These are phyloP conservation scores for Ammodytes marinus DNA, from an alignment of 2,113 vertebrate genomes.

Conservation along the genomic window DNA sequence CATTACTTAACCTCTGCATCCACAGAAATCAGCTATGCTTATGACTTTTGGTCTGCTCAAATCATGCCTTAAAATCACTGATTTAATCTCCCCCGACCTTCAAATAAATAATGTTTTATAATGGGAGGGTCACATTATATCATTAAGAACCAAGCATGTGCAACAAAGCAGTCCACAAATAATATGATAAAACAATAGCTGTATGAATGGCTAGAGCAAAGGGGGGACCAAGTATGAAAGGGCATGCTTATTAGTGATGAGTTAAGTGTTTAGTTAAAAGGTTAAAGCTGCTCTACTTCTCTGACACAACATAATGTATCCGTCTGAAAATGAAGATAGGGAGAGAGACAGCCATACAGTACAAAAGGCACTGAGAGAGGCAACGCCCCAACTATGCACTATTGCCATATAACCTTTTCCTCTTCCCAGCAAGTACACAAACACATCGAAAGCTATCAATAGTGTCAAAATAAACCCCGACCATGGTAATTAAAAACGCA, in stretches of 20 bases:
- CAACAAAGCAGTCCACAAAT: background rate
- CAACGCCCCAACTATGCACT: constrained; percentile 28
- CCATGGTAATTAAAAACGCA: constrained; percentile 67
- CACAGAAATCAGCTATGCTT: constrained; percentile 13
- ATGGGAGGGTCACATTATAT: constrained; percentile 11
- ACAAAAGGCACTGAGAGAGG: constrained; percentile 21
- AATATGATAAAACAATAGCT: background rate
- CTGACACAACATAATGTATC: constrained; percentile 33
- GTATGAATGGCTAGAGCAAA: background rate
- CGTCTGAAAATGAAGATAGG: constrained; percentile 38
- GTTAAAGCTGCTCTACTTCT: constrained; percentile 60
- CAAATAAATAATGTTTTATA: background rate
- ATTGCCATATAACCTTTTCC: constrained; percentile 66
- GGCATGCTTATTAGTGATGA: constrained; percentile 37
- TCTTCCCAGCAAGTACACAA: constrained; percentile 35
- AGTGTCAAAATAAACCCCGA: constrained; percentile 57
- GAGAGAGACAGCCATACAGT: constrained; percentile 27
- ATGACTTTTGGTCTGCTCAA: background rate
- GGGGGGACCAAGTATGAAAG: constrained; percentile 13
- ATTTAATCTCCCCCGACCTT: constrained; percentile 3
- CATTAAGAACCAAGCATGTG: background rate
- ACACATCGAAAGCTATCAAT: constrained; percentile 46
- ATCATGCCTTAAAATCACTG: background rate
- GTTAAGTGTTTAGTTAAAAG: constrained; percentile 57
- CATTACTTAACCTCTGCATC: constrained; percentile 31